phyloP scores from a whole-genome alignment of 1,140 invertebrate genomes.

The Doryteuthis pealeii region DNA sequence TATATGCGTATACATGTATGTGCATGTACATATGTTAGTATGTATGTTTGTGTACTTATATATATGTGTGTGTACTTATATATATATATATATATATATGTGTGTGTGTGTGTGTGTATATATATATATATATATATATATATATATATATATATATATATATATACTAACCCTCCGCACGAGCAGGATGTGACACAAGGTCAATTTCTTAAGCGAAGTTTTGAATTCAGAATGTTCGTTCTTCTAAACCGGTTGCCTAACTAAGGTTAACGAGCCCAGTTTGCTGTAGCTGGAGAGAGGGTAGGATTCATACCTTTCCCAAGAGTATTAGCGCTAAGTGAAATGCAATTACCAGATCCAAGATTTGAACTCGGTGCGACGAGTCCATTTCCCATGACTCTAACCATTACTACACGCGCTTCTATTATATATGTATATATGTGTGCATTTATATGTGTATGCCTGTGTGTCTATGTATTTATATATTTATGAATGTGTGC shows the following conservation, averaged over 20 bases:
- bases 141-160: background rate
- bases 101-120: background rate
- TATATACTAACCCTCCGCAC: too few species aligned
- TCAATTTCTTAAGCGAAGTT: too few species aligned
- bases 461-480: background rate
- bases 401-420: too few species aligned
- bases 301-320: too few species aligned
- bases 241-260: too few species aligned
- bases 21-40: background rate
- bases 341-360: too few species aligned
- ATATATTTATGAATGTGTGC: background rate
- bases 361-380: too few species aligned
- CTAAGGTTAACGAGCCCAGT: background rate
- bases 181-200: too few species aligned
- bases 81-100: background rate
- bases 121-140: slow-evolving; percentile 3
- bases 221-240: too few species aligned
- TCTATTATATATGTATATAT: too few species aligned
- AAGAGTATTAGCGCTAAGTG: too few species aligned
- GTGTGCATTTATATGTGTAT: background rate
- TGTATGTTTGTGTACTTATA: background rate
- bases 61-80: background rate
- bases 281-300: background rate
- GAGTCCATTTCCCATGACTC: too few species aligned
- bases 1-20: background rate